Percentiles rank a stretch among this genome's conserved stretches.
Conservation (phyloP, 2,113 vertebrate genomes). For the Albula glossodonta region DNA sequence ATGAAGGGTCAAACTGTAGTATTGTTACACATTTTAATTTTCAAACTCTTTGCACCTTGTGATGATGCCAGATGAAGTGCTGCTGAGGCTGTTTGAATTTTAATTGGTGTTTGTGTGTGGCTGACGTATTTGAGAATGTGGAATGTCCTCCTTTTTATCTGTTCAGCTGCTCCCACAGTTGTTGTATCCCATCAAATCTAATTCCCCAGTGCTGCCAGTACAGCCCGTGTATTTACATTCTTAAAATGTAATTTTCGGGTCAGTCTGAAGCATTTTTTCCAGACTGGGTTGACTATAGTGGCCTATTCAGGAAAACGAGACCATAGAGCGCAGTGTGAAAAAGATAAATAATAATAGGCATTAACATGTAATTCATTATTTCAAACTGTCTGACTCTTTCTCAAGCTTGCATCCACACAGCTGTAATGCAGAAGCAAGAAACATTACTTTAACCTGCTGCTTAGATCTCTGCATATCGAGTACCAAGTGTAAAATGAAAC, state of each 20-base stretch:
- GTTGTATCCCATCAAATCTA: not conserved
- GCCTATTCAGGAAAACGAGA: no score
- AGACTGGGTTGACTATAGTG: no score
- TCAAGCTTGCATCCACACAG: no score
- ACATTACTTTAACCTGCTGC: no score
- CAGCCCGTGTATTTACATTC: not conserved
- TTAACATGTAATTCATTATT: no score
- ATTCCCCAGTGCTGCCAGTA: not conserved
- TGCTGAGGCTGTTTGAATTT: no score
- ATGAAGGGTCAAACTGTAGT: not conserved
- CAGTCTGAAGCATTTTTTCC: not conserved
- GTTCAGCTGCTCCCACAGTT: conserved; percentile 8
- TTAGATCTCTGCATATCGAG: no score
- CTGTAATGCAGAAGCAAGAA: no score
- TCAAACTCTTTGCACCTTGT: not conserved
- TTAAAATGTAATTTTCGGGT: not conserved
- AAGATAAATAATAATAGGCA: no score
- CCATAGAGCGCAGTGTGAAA: no score
- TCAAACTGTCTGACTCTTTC: no score
- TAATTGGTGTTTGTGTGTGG: not conserved
- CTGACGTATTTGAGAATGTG: not conserved
- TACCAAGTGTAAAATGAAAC: no score
- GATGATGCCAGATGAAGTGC: not conserved
- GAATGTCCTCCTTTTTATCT: not conserved
- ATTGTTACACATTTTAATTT: not conserved